Percentiles rank a stretch among this genome's conserved stretches.
phyloP scores from a whole-genome alignment of 2,113 vertebrate species.

The Marmota flaviventris region DNA sequence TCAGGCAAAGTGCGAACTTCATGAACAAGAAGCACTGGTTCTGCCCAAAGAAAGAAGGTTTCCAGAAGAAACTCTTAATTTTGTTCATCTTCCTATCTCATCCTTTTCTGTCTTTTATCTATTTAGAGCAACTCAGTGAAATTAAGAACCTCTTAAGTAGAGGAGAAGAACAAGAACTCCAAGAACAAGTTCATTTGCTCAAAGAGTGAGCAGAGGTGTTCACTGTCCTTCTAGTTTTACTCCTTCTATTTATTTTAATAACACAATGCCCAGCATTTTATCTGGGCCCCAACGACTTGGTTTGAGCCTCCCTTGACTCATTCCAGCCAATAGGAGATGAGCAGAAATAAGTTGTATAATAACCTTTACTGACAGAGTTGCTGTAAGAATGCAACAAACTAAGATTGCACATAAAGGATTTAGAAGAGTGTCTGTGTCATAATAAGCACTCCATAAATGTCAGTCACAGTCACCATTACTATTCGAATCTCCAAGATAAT shows the following conservation, averaged over 20 bases:
- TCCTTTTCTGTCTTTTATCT: background rate
- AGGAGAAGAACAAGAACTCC: background rate
- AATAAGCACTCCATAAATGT: background rate
- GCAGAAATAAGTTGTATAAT: constrained; percentile 10
- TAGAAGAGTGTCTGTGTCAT: background rate
- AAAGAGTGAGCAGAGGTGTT: background rate
- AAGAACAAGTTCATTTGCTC: background rate
- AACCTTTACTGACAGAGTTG: background rate
- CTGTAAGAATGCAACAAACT: background rate
- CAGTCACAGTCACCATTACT: background rate
- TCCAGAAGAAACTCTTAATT: background rate
- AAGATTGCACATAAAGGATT: too few relatives aligned
- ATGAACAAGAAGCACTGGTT: background rate
- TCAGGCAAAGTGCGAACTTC: background rate
- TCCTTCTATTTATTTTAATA: constrained; percentile 20
- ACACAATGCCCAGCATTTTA: background rate
- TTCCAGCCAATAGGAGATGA: background rate
- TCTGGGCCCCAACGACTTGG: background rate
- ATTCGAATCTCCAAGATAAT: background rate
- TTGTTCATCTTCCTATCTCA: background rate
- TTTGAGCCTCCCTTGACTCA: background rate
- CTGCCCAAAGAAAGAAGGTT: background rate
- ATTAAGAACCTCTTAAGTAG: background rate
- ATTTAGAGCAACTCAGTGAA: background rate
- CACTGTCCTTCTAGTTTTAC: background rate